A percentile compares a stretch with the other conserved stretches of the same genome.
Evolutionary conservation across 2,797 vertebrate genomes (phyloP).

Genomic region (Diceros bicornis): DNA sequence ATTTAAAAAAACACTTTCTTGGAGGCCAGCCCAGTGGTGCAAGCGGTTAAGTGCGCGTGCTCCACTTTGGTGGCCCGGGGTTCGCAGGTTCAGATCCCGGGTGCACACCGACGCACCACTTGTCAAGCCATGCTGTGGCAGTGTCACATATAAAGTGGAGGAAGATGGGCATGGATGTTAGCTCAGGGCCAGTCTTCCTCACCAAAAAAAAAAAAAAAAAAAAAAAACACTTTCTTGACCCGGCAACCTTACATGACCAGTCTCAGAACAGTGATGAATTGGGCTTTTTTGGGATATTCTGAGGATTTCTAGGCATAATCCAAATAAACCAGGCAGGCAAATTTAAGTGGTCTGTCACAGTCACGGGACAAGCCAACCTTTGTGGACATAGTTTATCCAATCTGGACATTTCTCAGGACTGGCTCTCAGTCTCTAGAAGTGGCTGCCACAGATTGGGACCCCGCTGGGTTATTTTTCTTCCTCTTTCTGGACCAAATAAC

Average conservation of each 20-base stretch:
- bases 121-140: too few relatives aligned
- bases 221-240: background rate
- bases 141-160: too few relatives aligned
- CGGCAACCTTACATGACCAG: background rate
- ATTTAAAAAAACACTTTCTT: background rate
- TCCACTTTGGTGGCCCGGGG: too few relatives aligned
- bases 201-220: background rate
- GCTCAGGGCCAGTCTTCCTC: too few relatives aligned
- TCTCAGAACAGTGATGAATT: background rate
- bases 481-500: background rate
- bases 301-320: slow-evolving; percentile 35
- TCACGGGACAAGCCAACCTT: background rate
- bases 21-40: too few relatives aligned
- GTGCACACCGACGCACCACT: too few relatives aligned
- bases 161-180: too few relatives aligned
- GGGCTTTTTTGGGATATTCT: background rate
- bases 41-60: too few relatives aligned
- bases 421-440: background rate
- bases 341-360: background rate
- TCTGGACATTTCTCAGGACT: background rate
- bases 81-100: too few relatives aligned
- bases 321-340: slow-evolving; percentile 19
- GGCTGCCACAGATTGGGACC: background rate
- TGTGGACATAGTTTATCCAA: background rate
- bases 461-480: background rate